Base-by-base conservation (phyloP, 2,888 invertebrate species). In the Mythimna albipuncta region DNA sequence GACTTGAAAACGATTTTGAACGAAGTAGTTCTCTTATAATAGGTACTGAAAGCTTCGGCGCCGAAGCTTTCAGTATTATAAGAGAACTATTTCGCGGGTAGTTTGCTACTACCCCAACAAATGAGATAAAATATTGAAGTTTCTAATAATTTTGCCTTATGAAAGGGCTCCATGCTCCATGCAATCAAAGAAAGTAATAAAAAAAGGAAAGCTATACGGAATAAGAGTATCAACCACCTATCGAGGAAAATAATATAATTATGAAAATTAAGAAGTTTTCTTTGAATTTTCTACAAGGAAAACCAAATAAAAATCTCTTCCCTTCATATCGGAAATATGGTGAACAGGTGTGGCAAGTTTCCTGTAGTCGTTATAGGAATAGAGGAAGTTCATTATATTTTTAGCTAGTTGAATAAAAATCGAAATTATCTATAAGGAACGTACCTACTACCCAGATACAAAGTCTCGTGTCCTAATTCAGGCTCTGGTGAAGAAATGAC, bases 341-440 rank as follows among this genome's bases (percentile, higher is more conserved):
- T 64, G 64, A 47, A 35, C 79, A 79, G 26, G 26, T 26, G 26
- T 26, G 26, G 26, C 26, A 26, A 35, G 26, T 58, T 62, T 64
- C 55, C 57, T 64, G 77, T 71, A 67, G 67, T 35, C 64, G 35
- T 82, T 59, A 54, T 0, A 64, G 52, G 6, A 66, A 71, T 61
- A 67, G 44, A 63, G 55, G 38, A 52, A 71, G 55, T 47, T 7
- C 38, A 61, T 82, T 70, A 70, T 59, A 63, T 70, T 55, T 32
- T 58, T 26, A 44, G 54, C 52, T 54, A n/a, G 50, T n/a, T 19
- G 16, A 19, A 50, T 50, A 50, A 19, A 50, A 50, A 13, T 47
- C 0, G 55, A 26, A 32, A 57, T 54, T 54, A 54, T 54, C 54
- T 0, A 1, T n/a, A 10, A 1, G n/a, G 2, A 54, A 55, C 55